A percentile compares a stretch with the other conserved stretches of the same genome.
Conservation (phyloP, 2,797 vertebrate genomes). For the Iguana delicatissima region DNA sequence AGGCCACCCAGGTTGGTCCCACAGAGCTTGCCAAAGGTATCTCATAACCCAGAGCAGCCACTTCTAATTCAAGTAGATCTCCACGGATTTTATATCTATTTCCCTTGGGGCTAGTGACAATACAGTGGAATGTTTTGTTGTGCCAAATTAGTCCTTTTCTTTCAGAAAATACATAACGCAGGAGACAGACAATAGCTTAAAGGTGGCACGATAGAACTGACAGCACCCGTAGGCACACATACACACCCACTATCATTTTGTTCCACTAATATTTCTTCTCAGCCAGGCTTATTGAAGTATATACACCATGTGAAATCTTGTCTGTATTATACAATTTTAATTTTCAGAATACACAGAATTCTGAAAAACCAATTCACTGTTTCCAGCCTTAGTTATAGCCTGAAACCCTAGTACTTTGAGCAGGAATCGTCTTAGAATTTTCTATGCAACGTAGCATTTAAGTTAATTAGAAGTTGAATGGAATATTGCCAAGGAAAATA, state of each 20-base stretch:
- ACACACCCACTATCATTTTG: too few relatives aligned
- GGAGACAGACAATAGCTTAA: neutral
- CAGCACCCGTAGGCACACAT: neutral
- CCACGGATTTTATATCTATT: neutral
- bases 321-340: neutral
- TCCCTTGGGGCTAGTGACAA: neutral
- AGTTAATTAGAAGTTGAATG: neutral
- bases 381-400: neutral
- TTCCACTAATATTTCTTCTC: neutral
- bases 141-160: neutral
- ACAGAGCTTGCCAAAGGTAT: neutral
- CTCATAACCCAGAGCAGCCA: neutral
- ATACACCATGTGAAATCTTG: neutral
- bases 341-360: too few relatives aligned
- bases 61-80: neutral
- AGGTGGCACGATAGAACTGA: neutral
- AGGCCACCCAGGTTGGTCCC: neutral
- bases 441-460: neutral
- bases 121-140: neutral
- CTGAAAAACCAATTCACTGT: neutral
- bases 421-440: slow-evolving; percentile 11
- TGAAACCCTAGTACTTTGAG: neutral
- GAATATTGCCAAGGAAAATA: neutral
- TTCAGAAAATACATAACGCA: neutral
- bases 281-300: neutral